These are phyloP conservation scores for Albula goreensis DNA, from an alignment of 2,113 vertebrate genomes.

Conservation along the genomic window DNA sequence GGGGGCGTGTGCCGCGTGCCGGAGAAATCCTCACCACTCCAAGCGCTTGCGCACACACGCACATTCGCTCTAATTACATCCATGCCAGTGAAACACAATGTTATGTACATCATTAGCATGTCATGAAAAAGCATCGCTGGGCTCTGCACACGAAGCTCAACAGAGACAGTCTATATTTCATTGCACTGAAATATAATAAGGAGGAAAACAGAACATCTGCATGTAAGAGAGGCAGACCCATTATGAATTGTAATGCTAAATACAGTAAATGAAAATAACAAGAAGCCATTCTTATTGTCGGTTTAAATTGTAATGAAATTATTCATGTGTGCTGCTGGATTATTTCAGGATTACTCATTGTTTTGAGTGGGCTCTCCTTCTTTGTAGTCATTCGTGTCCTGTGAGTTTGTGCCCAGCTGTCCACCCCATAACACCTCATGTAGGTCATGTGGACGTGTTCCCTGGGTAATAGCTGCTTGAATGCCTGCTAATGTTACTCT, in stretches of 20 bases:
- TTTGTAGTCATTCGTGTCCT: not conserved
- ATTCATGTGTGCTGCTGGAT: not conserved
- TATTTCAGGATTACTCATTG: too few species aligned
- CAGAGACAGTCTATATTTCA: not conserved
- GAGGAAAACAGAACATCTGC: not conserved
- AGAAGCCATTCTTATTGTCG: not conserved
- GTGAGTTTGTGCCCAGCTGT: not conserved
- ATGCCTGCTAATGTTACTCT: not conserved
- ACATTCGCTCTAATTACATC: not conserved
- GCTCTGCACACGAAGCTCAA: not conserved
- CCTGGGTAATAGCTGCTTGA: not conserved
- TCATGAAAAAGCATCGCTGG: not conserved
- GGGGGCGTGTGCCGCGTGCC: not conserved
- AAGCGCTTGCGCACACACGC: not conserved
- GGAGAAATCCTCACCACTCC: not conserved
- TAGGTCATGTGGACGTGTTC: not conserved
- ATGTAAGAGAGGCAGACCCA: too few species aligned
- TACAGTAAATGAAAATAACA: not conserved
- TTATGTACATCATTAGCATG: not conserved
- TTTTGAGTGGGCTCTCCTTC: not conserved
- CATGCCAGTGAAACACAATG: not conserved
- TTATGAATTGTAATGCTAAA: not conserved
- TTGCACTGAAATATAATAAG: not conserved
- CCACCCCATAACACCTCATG: not conserved
- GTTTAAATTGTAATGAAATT: not conserved